These are phyloP conservation scores for Luscinia luscinia DNA, from an alignment of 2,797 vertebrate genomes.

Conservation along the genomic window DNA sequence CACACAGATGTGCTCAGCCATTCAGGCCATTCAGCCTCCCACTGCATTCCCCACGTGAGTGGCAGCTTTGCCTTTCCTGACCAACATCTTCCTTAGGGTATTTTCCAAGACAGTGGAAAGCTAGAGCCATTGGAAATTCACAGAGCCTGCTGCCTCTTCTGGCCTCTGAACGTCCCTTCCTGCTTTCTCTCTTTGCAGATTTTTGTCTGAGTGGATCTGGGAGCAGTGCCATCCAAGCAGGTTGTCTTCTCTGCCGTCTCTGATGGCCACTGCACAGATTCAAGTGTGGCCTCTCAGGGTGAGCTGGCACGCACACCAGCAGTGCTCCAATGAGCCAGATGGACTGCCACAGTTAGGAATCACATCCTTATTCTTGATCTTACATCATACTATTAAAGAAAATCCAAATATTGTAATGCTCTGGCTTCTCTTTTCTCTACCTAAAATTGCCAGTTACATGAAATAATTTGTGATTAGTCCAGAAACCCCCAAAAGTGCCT, in stretches of 20 bases:
- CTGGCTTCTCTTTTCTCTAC: constrained; percentile 13
- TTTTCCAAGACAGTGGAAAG: neutral
- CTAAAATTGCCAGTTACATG: neutral
- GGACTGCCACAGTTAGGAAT: neutral
- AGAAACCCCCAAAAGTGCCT: neutral
- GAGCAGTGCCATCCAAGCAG: neutral
- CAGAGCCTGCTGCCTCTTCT: neutral
- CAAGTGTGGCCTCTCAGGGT: neutral
- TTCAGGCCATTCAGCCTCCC: neutral
- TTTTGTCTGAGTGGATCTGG: neutral
- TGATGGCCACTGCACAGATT: rapidly evolving
- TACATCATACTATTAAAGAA: neutral
- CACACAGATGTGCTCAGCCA: neutral
- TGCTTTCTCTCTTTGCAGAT: neutral
- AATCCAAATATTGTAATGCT: neutral
- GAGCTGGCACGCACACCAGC: neutral
- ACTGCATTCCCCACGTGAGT: rapidly evolving
- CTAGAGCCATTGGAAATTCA: neutral
- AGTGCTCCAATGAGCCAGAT: neutral
- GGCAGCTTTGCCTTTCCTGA: neutral
- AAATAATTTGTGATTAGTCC: neutral
- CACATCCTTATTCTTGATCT: neutral
- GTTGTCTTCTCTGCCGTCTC: neutral
- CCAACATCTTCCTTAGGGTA: neutral
- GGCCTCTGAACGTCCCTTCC: neutral